A percentile compares a stretch with the other conserved stretches of the same genome.
Conservation (phyloP, 2,797 vertebrate genomes). For the Coendou prehensilis region DNA sequence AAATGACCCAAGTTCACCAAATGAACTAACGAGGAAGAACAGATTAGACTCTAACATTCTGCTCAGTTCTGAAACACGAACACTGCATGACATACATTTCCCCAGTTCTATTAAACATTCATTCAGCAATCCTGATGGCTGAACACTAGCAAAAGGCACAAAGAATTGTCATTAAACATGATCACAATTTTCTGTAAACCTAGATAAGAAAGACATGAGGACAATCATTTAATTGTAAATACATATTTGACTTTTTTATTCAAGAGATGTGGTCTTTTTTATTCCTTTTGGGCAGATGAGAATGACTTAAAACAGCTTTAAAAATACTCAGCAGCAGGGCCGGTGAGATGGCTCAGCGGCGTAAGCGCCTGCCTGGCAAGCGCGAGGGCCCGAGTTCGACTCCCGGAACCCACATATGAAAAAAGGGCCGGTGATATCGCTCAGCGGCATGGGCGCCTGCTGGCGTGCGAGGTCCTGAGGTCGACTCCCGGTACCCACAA, state of each 20-base stretch:
- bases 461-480: too few relatives aligned
- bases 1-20: slow-evolving; percentile 38
- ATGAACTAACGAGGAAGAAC: slow-evolving; percentile 44
- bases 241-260: not conserved
- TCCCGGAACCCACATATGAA: too few relatives aligned
- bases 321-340: not conserved
- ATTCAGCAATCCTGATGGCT: not conserved
- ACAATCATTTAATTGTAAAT: not conserved
- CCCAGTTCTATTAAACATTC: slow-evolving; percentile 39
- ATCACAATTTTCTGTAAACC: slow-evolving; percentile 27
- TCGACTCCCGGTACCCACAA: too few relatives aligned
- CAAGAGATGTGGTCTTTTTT: not conserved
- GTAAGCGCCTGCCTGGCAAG: too few relatives aligned
- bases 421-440: too few relatives aligned
- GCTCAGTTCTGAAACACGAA: not conserved
- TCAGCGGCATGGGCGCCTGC: too few relatives aligned
- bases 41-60: slow-evolving; percentile 46
- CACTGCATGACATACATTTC: not conserved
- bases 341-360: too few relatives aligned
- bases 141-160: slow-evolving; percentile 52
- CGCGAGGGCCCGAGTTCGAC: too few relatives aligned
- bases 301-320: slow-evolving; percentile 55
- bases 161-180: not conserved
- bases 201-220: not conserved
- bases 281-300: not conserved